Percentiles rank a stretch among this genome's conserved stretches.
Conservation (phyloP, 1,140 invertebrate species). For the Apis laboriosa region DNA sequence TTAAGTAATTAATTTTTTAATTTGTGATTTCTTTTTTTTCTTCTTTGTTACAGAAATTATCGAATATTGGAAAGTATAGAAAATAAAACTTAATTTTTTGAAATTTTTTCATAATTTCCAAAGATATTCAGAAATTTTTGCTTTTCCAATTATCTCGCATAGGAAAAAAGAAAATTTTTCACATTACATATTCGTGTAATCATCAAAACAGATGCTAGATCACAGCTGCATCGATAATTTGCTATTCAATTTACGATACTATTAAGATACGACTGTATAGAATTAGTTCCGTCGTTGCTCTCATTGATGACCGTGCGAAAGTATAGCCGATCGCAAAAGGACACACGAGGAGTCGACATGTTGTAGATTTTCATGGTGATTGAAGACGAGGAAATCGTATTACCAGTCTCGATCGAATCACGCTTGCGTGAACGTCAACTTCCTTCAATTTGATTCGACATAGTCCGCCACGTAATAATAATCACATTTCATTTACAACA, state of each 20-base stretch:
- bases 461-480: not conserved
- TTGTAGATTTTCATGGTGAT: slow-evolving; percentile 32
- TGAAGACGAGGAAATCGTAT: slow-evolving; percentile 38
- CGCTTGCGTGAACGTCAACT: slow-evolving; percentile 44
- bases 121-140: not conserved
- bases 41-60: too few species aligned
- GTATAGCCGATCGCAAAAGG: not conserved
- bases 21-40: too few species aligned
- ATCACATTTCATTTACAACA: not conserved
- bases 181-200: not conserved
- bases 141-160: not conserved
- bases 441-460: slow-evolving; percentile 43
- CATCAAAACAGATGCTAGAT: not conserved
- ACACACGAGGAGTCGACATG: not conserved
- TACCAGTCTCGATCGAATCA: slow-evolving; percentile 16
- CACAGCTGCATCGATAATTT: not conserved
- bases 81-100: not conserved
- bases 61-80: too few species aligned
- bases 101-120: not conserved
- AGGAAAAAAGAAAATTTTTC: not conserved
- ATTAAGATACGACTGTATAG: not conserved
- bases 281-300: slow-evolving; percentile 3
- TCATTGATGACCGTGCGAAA: slow-evolving; percentile 24
- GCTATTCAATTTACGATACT: not conserved
- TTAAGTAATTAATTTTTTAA: too few species aligned